Evolutionary conservation across 2,113 vertebrate genomes (phyloP).

Genomic region (Malurus elegans): DNA sequence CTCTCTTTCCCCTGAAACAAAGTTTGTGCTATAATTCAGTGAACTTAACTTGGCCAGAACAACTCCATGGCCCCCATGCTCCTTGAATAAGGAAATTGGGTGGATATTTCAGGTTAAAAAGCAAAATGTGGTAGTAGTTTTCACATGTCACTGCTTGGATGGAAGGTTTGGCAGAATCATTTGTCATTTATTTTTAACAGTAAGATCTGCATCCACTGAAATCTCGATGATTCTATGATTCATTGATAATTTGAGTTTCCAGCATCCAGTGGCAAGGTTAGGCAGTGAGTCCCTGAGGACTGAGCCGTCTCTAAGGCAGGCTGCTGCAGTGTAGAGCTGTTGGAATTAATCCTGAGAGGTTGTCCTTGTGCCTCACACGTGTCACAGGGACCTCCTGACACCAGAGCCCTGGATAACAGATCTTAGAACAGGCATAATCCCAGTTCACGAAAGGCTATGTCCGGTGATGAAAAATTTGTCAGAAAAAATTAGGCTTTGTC

Average conservation of each 20-base stretch:
- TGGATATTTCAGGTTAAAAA: not conserved
- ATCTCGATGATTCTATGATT: not conserved
- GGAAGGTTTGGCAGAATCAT: not conserved
- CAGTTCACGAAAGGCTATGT: not conserved
- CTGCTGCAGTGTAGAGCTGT: not conserved
- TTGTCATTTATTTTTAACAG: not conserved
- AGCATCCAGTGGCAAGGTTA: not conserved
- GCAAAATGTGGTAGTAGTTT: not conserved
- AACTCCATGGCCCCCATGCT: accelerated
- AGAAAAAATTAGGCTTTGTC: not conserved
- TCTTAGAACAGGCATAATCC: not conserved
- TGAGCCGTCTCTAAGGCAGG: not conserved
- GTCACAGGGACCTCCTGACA: not conserved
- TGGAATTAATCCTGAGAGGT: not conserved
- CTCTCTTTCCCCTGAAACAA: not conserved
- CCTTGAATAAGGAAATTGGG: not conserved
- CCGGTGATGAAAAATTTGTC: not conserved
- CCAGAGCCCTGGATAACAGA: not conserved
- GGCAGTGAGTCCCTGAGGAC: accelerated
- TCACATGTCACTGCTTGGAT: not conserved
- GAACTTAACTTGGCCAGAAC: not conserved
- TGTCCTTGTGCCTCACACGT: not conserved
- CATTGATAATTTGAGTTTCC: not conserved
- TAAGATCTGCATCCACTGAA: not conserved
- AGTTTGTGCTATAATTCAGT: not conserved